Percentiles rank a stretch among this genome's conserved stretches.
Conservation (phyloP, 2,888 invertebrate genomes). For the Emesis furor region DNA sequence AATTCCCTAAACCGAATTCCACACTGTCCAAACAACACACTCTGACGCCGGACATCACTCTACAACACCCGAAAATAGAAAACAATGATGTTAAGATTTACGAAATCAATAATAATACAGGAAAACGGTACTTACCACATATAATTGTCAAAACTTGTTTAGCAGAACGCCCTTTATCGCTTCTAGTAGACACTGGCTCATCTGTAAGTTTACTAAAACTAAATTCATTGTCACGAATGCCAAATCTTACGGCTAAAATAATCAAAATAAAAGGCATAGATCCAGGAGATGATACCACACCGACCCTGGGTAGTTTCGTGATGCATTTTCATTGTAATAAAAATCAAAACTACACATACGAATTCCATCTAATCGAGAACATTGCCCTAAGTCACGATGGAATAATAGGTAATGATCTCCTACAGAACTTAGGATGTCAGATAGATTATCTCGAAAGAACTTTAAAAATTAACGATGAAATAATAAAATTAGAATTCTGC, state of each 20-base stretch:
- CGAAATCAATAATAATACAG: background rate
- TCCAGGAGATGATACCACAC: slow-evolving; percentile 24
- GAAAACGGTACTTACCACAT: background rate
- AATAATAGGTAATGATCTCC: slow-evolving; percentile 39
- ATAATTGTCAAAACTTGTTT: background rate
- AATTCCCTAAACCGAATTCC: background rate
- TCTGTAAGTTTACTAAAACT: background rate
- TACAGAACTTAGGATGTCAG: slow-evolving; percentile 14
- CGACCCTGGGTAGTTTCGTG: slow-evolving; percentile 30
- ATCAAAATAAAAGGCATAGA: slow-evolving; percentile 30
- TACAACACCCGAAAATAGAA: background rate
- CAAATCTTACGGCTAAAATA: background rate
- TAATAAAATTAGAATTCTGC: background rate
- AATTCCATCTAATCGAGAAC: slow-evolving; percentile 18
- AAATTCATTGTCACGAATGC: background rate
- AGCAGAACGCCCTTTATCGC: background rate
- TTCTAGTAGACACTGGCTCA: slow-evolving; percentile 12
- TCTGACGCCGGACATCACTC: no score
- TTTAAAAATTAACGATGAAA: slow-evolving; percentile 6
- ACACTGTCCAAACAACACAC: background rate
- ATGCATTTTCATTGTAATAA: background rate
- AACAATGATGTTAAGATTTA: background rate
- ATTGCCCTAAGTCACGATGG: slow-evolving; percentile 22
- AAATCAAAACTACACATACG: background rate
- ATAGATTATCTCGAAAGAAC: slow-evolving; percentile 11